These are phyloP conservation scores for Cetoscarus ocellatus DNA, from an alignment of 2,797 vertebrate genomes.

Conservation along the genomic window DNA sequence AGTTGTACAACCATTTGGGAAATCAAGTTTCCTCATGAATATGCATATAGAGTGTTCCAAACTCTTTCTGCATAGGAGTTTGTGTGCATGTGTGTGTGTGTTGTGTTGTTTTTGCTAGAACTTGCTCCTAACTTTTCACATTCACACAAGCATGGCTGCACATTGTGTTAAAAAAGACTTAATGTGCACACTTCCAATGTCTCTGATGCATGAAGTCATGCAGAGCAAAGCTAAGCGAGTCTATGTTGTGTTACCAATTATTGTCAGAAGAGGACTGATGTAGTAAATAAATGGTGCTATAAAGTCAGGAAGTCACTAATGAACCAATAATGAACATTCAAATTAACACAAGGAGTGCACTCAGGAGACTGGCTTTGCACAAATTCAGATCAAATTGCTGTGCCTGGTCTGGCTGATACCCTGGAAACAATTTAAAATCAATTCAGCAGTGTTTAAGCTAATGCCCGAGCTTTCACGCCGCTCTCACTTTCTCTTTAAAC, in stretches of 20 bases:
- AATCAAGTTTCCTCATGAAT: constrained; percentile 10
- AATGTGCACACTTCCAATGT: constrained; percentile 22
- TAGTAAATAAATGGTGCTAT: constrained; percentile 36
- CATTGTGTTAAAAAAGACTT: constrained; percentile 30
- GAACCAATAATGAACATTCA: constrained; percentile 64
- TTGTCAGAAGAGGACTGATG: constrained; percentile 47
- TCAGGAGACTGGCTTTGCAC: constrained; percentile 44
- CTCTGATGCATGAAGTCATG: constrained; percentile 28
- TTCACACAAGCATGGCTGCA: constrained; percentile 19
- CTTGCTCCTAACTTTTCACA: not conserved
- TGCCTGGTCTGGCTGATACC: constrained; percentile 32
- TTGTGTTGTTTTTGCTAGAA: not conserved
- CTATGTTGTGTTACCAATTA: constrained; percentile 48
- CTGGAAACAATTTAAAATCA: constrained; percentile 68
- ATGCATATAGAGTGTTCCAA: constrained; percentile 1
- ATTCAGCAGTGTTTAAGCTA: constrained; percentile 56
- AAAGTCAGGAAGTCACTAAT: constrained; percentile 57
- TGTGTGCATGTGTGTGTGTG: not conserved
- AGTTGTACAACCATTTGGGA: not conserved
- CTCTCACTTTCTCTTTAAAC: constrained; percentile 27
- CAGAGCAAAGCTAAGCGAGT: constrained; percentile 31
- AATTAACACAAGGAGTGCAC: constrained; percentile 52
- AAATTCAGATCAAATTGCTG: constrained; percentile 58
- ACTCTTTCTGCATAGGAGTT: not conserved
- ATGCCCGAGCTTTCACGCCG: constrained; percentile 44